Evolutionary conservation across 2,888 invertebrate species (phyloP).

Genomic region (Agonum fuliginosum): DNA sequence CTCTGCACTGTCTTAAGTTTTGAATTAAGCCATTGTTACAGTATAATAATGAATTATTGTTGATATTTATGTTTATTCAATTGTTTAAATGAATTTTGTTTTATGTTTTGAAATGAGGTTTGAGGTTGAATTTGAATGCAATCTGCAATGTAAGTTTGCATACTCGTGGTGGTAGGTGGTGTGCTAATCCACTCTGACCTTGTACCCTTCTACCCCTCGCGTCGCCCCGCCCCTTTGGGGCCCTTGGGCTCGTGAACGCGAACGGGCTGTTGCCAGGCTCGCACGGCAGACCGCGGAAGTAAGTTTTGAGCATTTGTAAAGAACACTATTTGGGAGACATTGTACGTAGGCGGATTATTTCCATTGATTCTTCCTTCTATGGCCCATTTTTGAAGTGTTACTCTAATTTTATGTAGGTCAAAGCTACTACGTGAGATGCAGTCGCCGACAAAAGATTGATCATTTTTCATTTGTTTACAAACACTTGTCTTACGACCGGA

Average conservation of each 20-base stretch:
- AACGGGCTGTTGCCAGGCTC: conserved; percentile 71
- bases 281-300: conserved; percentile 65
- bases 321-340: conserved; percentile 50
- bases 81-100: not conserved
- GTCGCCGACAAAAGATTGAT: conserved; percentile 35
- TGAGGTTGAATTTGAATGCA: not conserved
- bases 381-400: conserved; percentile 52
- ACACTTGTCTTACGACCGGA: conserved; percentile 20
- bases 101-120: not conserved
- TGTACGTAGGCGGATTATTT: conserved; percentile 50
- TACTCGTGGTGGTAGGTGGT: conserved; percentile 42
- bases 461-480: conserved; percentile 57
- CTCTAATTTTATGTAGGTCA: conserved; percentile 58
- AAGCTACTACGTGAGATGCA: conserved; percentile 47
- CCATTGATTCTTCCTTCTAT: conserved; percentile 59
- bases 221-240: conserved; percentile 26
- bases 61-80: not conserved
- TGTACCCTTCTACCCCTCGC: conserved; percentile 44
- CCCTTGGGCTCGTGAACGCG: conserved; percentile 50
- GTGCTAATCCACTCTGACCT: conserved; percentile 56
- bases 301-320: conserved; percentile 67
- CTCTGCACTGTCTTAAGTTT: conserved; percentile 33
- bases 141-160: conserved; percentile 16
- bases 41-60: conserved; percentile 3
- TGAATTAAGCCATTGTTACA: conserved; percentile 48